Evolutionary conservation across 37 sponge, comb jelly and placozoan genomes (phyloP), one percentile per base, ranked within the genome.

Genomic region (Amphimedon queenslandica): DNA sequence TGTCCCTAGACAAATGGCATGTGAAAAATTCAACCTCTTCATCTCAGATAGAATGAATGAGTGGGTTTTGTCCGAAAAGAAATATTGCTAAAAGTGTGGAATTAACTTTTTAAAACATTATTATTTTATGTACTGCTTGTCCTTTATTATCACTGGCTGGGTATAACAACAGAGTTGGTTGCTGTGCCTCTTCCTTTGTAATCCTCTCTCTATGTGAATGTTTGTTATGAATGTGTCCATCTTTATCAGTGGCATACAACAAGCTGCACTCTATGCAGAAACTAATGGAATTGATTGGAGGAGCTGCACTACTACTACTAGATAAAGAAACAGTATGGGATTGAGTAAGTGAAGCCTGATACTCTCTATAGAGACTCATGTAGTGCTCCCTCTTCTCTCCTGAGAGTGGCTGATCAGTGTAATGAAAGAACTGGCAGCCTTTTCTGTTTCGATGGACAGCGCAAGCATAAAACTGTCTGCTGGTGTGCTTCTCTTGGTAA

Each of bases 401-500:
- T 13, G 76, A 41, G 0, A 86, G 63, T 3, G 27, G 29, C 23
- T 86, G 75, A 63, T 96, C 97, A 13, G 80, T 84, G 91, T 91
- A 96, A 31, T 77, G 75, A 53, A 96, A 96, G 82, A 96, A 96
- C 3, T 83, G 39, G 36, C 97, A 96, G 34, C 76, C 82, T 53
- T 82, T 88, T 42, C 84, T 74, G 57, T 89, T 84, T 23, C 97
- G 74, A 55, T 83, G 83, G 2, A 86, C 87, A 31, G 97, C 79
- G 74, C 97, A 96, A 21, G 94, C 97, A 70, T 65, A 96, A 66
- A 93, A 96, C 60, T 69, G 70, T 51, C 95, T 78, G 23, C 79
- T 42, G 57, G 84, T 72, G 51, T 78, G 72, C 38, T 83, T 68
- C 4, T 70, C 75, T 21, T 68, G 43, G 64, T 91, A 94, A 75